A percentile compares a stretch with the other conserved stretches of the same genome.
phyloP scores from a whole-genome alignment of 2,797 vertebrate species.

The Rousettus madagascariensis region DNA sequence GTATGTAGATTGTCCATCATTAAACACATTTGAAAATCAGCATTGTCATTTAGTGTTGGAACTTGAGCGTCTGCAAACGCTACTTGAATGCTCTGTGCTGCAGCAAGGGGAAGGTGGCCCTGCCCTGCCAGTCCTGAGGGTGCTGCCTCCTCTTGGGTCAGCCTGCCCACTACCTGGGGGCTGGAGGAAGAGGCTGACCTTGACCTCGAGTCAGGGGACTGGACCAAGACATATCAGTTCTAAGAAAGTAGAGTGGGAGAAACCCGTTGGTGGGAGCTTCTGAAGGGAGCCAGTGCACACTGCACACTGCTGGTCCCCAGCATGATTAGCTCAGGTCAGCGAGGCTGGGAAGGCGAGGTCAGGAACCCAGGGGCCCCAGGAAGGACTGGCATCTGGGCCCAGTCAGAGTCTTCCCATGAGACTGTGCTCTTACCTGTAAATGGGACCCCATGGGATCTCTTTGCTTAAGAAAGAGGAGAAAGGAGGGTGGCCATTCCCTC shows the following conservation, averaged over 20 bases:
- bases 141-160: neutral
- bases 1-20: constrained; percentile 87
- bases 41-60: constrained; percentile 76
- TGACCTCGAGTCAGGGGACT: neutral
- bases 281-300: neutral
- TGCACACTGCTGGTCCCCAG: accelerated
- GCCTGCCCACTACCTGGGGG: neutral
- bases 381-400: neutral
- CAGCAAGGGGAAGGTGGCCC: neutral
- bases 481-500: neutral
- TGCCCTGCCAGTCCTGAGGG: neutral
- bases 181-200: neutral
- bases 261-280: neutral
- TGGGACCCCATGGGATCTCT: accelerated
- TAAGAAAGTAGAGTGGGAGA: neutral
- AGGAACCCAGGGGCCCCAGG: neutral
- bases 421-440: neutral
- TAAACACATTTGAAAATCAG: constrained; percentile 83
- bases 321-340: accelerated
- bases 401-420: neutral
- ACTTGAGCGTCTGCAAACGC: constrained; percentile 66
- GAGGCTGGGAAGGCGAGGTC: accelerated
- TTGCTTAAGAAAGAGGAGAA: neutral
- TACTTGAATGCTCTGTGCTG: constrained; percentile 67
- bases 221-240: too few relatives aligned